phyloP scores from a whole-genome alignment of 2,888 invertebrate genomes.

The Andrena chrysosceles region DNA sequence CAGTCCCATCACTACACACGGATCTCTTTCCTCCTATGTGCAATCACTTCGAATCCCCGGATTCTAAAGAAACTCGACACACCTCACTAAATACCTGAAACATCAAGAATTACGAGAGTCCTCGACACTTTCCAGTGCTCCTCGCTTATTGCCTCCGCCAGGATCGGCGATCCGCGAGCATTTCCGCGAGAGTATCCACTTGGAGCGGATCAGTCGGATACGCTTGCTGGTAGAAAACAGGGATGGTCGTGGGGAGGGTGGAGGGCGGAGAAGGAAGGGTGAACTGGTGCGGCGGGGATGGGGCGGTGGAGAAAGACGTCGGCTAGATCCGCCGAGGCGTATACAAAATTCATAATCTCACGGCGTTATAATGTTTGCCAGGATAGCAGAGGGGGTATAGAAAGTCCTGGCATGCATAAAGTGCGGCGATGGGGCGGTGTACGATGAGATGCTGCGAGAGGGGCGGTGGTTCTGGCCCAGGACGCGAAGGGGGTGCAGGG shows the following conservation, averaged over 20 bases:
- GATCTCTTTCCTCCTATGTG: neutral
- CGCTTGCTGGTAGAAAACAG: slow-evolving; percentile 12
- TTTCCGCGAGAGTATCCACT: slow-evolving; percentile 20
- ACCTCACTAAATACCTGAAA: neutral
- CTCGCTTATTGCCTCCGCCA: slow-evolving; percentile 12
- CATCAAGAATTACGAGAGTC: slow-evolving; percentile 1
- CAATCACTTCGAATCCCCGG: neutral
- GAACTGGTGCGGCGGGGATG: neutral
- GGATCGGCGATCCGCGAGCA: slow-evolving; percentile 28
- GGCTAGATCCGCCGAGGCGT: slow-evolving; percentile 62
- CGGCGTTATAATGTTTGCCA: slow-evolving; percentile 78
- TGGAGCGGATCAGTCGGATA: slow-evolving; percentile 24
- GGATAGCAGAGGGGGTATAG: slow-evolving; percentile 64
- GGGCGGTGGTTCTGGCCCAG: slow-evolving; percentile 12
- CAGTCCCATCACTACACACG: too few species aligned
- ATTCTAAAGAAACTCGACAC: neutral
- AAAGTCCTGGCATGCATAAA: slow-evolving; percentile 70
- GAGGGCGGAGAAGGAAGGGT: neutral
- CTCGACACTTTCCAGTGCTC: neutral
- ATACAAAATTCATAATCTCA: slow-evolving; percentile 81
- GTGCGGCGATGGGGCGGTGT: slow-evolving; percentile 42
- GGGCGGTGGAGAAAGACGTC: slow-evolving; percentile 23
- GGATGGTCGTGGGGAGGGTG: neutral
- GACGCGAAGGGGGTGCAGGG: slow-evolving; percentile 42
- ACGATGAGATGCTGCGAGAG: slow-evolving; percentile 33